These are phyloP conservation scores for Exocentrus adspersus DNA, from an alignment of 2,888 invertebrate species.

Conservation along the genomic window DNA sequence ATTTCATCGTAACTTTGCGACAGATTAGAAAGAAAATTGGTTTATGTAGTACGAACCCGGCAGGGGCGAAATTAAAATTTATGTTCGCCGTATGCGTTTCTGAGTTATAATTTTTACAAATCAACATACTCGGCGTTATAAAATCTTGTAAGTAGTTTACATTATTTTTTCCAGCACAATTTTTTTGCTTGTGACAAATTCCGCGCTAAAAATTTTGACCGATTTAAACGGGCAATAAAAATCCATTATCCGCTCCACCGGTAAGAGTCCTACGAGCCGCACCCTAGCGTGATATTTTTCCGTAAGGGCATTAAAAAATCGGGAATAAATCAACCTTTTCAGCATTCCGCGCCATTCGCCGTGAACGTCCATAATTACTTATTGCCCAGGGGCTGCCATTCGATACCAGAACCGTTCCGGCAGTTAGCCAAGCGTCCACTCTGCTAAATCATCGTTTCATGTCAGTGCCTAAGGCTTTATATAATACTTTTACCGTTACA, in stretches of 20 bases:
- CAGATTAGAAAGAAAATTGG: background rate
- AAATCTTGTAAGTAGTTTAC: no score
- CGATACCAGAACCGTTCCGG: slow-evolving; percentile 7
- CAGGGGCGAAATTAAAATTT: background rate
- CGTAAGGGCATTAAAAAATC: background rate
- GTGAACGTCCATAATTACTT: slow-evolving; percentile 14
- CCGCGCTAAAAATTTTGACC: no score
- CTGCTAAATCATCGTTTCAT: slow-evolving; percentile 3
- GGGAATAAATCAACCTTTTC: slow-evolving; percentile 9
- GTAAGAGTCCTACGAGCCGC: background rate
- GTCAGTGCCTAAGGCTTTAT: background rate
- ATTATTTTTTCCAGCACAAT: no score
- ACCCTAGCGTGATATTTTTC: background rate
- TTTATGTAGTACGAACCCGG: background rate
- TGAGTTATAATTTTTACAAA: no score
- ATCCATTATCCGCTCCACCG: background rate
- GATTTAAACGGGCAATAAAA: background rate
- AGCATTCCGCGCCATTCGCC: background rate
- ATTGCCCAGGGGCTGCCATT: background rate
- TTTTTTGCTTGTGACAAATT: no score
- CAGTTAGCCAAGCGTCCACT: slow-evolving; percentile 14
- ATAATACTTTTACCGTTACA: background rate
- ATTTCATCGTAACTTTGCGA: background rate
- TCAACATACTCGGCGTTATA: no score
- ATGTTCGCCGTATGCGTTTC: background rate